phyloP scores from a whole-genome alignment of 2,113 vertebrate species.

The Rhadina sibilatrix region DNA sequence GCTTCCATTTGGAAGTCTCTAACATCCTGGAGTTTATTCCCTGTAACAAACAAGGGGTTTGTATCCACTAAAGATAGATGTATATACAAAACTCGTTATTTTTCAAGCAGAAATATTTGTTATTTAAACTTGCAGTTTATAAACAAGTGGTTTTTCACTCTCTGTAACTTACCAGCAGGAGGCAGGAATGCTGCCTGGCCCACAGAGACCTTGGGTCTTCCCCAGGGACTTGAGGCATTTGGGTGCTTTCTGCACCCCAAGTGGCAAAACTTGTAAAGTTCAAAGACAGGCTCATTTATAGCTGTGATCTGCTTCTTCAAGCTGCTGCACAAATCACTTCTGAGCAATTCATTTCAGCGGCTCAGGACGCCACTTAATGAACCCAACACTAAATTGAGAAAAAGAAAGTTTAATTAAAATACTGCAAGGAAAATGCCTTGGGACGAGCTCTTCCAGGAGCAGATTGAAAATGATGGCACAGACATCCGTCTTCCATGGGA shows the following conservation, averaged over 20 bases:
- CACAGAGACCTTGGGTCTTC: too few relatives aligned
- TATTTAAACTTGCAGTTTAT: background rate
- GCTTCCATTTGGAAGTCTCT: background rate
- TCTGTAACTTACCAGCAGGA: background rate
- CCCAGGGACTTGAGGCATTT: background rate
- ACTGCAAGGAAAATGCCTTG: background rate
- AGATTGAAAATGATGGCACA: background rate
- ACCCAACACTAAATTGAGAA: background rate
- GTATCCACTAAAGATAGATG: background rate
- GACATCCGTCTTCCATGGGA: background rate
- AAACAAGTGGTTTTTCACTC: background rate
- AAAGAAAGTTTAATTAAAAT: slow-evolving; percentile 45
- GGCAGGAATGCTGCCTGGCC: background rate
- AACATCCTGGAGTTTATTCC: background rate
- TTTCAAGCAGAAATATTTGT: background rate
- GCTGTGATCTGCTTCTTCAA: background rate
- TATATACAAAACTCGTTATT: background rate
- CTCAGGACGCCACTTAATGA: slow-evolving; percentile 1
- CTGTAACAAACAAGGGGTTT: background rate
- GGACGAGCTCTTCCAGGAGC: background rate
- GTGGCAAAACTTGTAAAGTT: background rate
- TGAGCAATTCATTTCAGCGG: background rate
- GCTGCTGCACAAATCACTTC: background rate
- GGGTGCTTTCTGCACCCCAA: background rate
- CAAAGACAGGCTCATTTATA: background rate